These are phyloP conservation scores for Sussaba pulchella DNA, from an alignment of 2,888 invertebrate species.

Conservation along the genomic window DNA sequence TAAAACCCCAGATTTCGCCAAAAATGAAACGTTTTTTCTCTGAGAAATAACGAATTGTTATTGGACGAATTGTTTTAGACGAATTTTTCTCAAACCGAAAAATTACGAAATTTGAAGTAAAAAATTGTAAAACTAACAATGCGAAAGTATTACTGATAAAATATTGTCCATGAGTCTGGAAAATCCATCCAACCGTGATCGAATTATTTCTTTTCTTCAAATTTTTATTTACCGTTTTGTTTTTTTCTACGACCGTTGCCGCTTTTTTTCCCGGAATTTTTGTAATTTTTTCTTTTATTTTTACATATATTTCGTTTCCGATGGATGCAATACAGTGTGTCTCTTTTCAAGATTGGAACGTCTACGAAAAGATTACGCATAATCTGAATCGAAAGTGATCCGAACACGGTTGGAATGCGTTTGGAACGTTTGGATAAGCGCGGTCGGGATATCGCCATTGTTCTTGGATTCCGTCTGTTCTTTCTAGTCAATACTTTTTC, in stretches of 20 bases:
- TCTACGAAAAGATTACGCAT: conserved; percentile 16
- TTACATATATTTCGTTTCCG: too few species aligned
- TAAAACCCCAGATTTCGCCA: too few species aligned
- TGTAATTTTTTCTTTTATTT: too few species aligned
- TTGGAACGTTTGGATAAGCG: conserved; percentile 12
- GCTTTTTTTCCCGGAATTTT: neutral
- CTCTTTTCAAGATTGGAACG: conserved; percentile 21
- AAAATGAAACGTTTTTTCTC: too few species aligned
- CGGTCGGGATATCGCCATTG: conserved; percentile 15
- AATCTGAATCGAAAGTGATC: conserved; percentile 21
- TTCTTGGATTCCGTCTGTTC: conserved; percentile 16
- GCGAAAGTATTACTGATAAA: neutral
- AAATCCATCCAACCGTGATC: neutral
- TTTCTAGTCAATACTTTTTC: conserved; percentile 38
- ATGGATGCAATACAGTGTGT: conserved; percentile 14
- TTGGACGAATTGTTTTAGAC: too few species aligned
- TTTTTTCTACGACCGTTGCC: neutral
- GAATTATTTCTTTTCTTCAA: too few species aligned
- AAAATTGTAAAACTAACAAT: neutral
- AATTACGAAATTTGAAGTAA: neutral
- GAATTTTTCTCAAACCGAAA: too few species aligned
- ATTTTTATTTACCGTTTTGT: too few species aligned
- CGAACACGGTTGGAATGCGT: neutral
- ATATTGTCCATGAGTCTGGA: too few species aligned
- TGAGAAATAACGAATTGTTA: too few species aligned